Evolutionary conservation across 2,113 vertebrate species (phyloP).

Genomic region (Catagonus wagneri): DNA sequence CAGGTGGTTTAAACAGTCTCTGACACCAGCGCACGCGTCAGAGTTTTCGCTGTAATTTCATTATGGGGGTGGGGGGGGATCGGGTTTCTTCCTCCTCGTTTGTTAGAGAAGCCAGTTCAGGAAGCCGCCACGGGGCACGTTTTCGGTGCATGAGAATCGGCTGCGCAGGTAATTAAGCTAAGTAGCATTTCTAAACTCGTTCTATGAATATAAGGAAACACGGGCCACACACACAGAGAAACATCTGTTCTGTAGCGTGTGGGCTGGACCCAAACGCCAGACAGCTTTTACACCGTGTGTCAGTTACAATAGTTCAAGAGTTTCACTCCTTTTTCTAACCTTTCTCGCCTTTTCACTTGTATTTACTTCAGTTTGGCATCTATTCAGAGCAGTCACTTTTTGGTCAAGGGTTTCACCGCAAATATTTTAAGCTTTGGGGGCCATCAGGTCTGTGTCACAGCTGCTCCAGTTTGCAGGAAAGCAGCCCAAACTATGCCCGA

Average conservation of each 20-base stretch:
- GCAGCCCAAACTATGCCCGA: neutral
- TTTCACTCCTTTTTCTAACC: neutral
- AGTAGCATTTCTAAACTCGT: neutral
- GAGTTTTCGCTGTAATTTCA: no score
- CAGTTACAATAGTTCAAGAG: neutral
- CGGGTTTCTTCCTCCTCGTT: neutral
- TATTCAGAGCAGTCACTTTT: neutral
- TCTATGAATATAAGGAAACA: no score
- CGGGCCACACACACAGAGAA: neutral
- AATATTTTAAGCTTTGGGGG: neutral
- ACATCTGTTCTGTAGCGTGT: no score
- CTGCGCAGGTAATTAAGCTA: neutral
- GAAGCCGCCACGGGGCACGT: neutral
- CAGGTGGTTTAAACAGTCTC: fast-evolving
- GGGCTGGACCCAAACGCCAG: neutral
- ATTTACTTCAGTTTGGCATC: neutral
- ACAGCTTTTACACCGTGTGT: neutral
- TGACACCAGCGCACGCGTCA: fast-evolving
- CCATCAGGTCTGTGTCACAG: neutral
- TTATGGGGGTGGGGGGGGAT: neutral
- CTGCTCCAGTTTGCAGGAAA: neutral
- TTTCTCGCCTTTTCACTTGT: neutral
- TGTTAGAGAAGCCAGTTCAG: fast-evolving
- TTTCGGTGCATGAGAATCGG: neutral
- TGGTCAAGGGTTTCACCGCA: neutral